Percentiles rank a stretch among this genome's conserved stretches.
Conservation (phyloP, 2,888 invertebrate species). For the Deroplatys truncata region DNA sequence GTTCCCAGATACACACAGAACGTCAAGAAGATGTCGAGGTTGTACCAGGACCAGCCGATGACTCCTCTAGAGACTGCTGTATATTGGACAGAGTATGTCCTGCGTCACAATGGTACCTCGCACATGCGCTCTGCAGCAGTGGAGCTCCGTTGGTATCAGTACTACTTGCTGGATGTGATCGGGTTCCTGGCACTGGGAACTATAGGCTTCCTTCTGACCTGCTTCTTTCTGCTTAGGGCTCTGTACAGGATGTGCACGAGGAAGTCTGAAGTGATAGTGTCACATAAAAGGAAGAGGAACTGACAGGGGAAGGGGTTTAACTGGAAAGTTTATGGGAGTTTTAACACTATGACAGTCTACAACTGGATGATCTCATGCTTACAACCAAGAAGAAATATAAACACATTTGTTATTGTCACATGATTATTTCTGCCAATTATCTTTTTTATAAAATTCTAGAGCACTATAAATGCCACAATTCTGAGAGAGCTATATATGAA, state of each 20-base stretch:
- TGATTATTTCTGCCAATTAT: too few relatives aligned
- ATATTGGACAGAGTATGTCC: conserved; percentile 32
- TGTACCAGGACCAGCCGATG: conserved; percentile 40
- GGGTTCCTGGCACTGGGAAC: neutral
- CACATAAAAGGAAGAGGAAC: neutral
- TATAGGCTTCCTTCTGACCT: neutral
- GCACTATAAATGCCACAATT: too few relatives aligned
- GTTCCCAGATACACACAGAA: neutral
- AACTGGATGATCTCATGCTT: too few relatives aligned
- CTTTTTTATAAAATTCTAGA: too few relatives aligned
- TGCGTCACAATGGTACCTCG: neutral
- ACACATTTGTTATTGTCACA: too few relatives aligned
- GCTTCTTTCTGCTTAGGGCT: neutral
- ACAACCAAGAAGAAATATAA: too few relatives aligned
- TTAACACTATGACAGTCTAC: too few relatives aligned
- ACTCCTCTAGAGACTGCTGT: conserved; percentile 33
- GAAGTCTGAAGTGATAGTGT: neutral
- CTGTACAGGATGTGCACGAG: neutral
- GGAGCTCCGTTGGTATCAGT: conserved; percentile 37
- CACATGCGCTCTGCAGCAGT: conserved; percentile 42
- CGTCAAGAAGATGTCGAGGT: neutral
- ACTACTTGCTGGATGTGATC: conserved; percentile 26
- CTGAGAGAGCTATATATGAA: too few relatives aligned
- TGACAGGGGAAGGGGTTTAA: neutral
- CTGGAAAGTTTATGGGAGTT: neutral